A percentile compares a stretch with the other conserved stretches of the same genome.
Conservation (phyloP, 2,797 vertebrate genomes). For the Gambelia wislizenii region DNA sequence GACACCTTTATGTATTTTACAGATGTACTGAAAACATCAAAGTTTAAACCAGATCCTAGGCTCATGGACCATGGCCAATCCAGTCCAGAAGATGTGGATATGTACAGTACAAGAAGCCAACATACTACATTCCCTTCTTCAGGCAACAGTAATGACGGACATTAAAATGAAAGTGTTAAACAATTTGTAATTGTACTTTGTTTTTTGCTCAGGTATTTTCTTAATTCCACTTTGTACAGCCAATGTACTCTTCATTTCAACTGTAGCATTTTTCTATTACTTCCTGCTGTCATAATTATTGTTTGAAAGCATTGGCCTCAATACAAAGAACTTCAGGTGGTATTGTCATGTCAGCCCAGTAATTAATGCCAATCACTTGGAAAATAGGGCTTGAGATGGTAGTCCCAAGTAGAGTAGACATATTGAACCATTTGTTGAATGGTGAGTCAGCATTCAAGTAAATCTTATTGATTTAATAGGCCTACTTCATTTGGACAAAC, state of each 20-base stretch:
- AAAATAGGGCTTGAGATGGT: slow-evolving; percentile 19
- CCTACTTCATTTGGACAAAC: too few relatives aligned
- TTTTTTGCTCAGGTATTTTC: slow-evolving; percentile 60
- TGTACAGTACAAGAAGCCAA: slow-evolving; percentile 93
- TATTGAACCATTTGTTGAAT: too few relatives aligned
- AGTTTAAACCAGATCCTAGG: slow-evolving; percentile 78
- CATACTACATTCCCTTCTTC: slow-evolving; percentile 41
- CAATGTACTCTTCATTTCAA: slow-evolving; percentile 22
- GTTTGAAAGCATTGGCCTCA: neutral
- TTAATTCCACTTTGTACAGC: slow-evolving; percentile 48
- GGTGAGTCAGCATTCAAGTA: too few relatives aligned
- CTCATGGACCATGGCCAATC: slow-evolving; percentile 87
- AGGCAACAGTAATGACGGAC: slow-evolving; percentile 54
- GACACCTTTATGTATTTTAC: slow-evolving; percentile 45
- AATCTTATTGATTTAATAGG: too few relatives aligned
- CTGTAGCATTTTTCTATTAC: slow-evolving; percentile 23
- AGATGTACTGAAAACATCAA: slow-evolving; percentile 69
- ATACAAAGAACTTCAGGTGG: neutral
- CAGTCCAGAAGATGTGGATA: slow-evolving; percentile 88
- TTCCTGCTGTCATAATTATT: slow-evolving; percentile 19
- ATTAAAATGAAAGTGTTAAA: slow-evolving; percentile 63
- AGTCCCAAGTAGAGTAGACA: too few relatives aligned
- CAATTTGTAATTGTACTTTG: slow-evolving; percentile 33
- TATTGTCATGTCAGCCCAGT: slow-evolving; percentile 55
- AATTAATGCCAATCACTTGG: slow-evolving; percentile 61